Base-by-base conservation (phyloP, 2,797 vertebrate genomes). In the Phrynocephalus forsythii region DNA sequence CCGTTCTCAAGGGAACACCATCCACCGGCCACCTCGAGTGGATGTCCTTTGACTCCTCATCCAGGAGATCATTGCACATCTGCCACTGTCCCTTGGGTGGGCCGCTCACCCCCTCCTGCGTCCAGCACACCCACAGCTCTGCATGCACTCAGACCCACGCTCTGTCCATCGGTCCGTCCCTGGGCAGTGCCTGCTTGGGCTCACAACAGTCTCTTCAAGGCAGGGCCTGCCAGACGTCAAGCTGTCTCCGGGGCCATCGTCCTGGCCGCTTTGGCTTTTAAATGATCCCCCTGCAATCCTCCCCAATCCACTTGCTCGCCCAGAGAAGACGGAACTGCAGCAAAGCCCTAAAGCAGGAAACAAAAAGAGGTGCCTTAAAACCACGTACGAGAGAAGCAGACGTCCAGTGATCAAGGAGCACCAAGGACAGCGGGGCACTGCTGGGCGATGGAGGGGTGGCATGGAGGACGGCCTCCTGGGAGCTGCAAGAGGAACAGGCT, bases 311-410 rank as follows among this genome's bases (percentile, higher is more conserved):
- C 90, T 60, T n/a, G 2, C 87, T 79, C 60, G 83, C 24, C 33
- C 82, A 1, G 50, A 30, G 26, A 71, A 91, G 66, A 30, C 16
- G 1, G 5, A 1, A 75, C 75, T 13, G 76, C 10, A n/a, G 50
- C 44, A 33, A 22, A 22, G 3, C 90, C 94, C 94, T 97, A 88
- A 83, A 94, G 92, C 1, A 16, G 78, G 72, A 85, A n/a, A 24
- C 60, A 63, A 63, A 63, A 20, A 20, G 60, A 20, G 60, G 60
- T 2, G 60, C 3, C 60, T 63, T 63, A 63, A 63, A 63, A 20
- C 60, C 60, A 63, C 18, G 5, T 16, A 10, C 1, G 9, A 56
- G 52, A 56, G 3, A 56, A 71, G 67, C 18, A 3, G 20, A 38
- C 20, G 13, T 63, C 60, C 15, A 44, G 18, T 6, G 22, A 7